A percentile compares a stretch with the other conserved stretches of the same genome.
Conservation (phyloP, 2,888 invertebrate genomes). For the Punctoribates punctum region DNA sequence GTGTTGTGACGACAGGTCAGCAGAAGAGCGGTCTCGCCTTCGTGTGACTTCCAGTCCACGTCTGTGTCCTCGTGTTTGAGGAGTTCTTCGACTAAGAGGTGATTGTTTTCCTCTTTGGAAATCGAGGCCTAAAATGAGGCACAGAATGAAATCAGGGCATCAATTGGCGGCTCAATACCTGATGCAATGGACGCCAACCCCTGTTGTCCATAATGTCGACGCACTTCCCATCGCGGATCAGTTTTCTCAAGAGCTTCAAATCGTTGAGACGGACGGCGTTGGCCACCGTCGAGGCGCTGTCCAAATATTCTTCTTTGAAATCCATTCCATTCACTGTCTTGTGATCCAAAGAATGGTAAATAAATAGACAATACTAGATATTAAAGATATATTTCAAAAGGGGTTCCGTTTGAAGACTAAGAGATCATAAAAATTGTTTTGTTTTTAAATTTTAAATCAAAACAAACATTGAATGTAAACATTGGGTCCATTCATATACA, state of each 20-base stretch:
- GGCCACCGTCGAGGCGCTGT: constrained; percentile 47
- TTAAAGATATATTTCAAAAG: no score
- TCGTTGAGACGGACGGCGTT: constrained; percentile 46
- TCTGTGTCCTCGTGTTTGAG: constrained; percentile 48
- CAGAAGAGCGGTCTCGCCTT: constrained; percentile 52
- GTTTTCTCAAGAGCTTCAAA: constrained; percentile 40
- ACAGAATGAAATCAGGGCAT: not conserved
- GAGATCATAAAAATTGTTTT: no score
- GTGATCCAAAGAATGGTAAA: not conserved
- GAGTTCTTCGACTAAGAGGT: constrained; percentile 48
- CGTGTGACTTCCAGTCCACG: constrained; percentile 52
- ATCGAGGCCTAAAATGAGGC: not conserved
- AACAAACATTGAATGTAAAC: no score
- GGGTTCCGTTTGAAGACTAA: no score
- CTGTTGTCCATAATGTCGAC: constrained; percentile 54
- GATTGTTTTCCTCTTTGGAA: constrained; percentile 50
- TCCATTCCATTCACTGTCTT: constrained; percentile 45
- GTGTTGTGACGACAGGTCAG: constrained; percentile 50
- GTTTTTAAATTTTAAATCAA: no score
- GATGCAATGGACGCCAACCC: constrained; percentile 55
- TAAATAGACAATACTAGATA: not conserved
- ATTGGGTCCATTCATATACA: no score
- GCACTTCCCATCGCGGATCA: constrained; percentile 50
- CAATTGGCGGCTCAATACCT: constrained; percentile 49
- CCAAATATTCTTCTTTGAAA: constrained; percentile 47